A percentile compares a stretch with the other conserved stretches of the same genome.
phyloP scores from a whole-genome alignment of 2,888 invertebrate genomes.

The Scelioninae gen. 1 region DNA sequence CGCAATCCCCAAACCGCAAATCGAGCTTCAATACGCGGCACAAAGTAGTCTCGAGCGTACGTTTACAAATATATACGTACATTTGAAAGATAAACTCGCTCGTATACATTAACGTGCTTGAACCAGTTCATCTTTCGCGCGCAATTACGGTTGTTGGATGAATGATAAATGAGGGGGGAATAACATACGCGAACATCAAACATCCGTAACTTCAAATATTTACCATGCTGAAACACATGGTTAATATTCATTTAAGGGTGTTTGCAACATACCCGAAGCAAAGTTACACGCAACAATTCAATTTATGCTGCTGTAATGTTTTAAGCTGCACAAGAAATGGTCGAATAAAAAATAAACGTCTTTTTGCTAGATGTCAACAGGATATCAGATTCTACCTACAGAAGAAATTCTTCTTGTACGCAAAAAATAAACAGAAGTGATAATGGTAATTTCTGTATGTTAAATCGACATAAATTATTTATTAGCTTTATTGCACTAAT shows the following conservation, averaged over 20 bases:
- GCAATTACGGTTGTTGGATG: conserved; percentile 66
- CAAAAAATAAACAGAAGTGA: too few species aligned
- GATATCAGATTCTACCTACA: too few species aligned
- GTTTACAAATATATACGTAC: conserved; percentile 62
- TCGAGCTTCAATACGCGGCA: conserved; percentile 55
- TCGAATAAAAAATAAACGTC: conserved; percentile 2
- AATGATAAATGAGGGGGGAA: conserved; percentile 65
- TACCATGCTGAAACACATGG: conserved; percentile 55
- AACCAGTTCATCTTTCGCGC: conserved; percentile 68
- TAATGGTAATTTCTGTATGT: too few species aligned
- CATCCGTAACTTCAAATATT: conserved; percentile 65
- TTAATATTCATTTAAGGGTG: conserved; percentile 65
- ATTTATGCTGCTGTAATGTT: conserved; percentile 26
- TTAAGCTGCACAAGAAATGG: neutral
- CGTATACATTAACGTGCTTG: conserved; percentile 63
- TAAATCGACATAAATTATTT: neutral
- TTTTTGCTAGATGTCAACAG: too few species aligned
- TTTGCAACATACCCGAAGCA: conserved; percentile 51
- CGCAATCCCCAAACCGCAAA: conserved; percentile 60
- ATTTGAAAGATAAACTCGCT: conserved; percentile 63
- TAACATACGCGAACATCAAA: conserved; percentile 64
- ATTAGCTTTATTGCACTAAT: neutral
- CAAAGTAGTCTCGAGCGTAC: conserved; percentile 56
- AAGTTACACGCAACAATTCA: conserved; percentile 49
- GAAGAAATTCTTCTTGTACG: too few species aligned